Conservation (phyloP, 1,140 invertebrate species). For the Drosophila dunni region DNA sequence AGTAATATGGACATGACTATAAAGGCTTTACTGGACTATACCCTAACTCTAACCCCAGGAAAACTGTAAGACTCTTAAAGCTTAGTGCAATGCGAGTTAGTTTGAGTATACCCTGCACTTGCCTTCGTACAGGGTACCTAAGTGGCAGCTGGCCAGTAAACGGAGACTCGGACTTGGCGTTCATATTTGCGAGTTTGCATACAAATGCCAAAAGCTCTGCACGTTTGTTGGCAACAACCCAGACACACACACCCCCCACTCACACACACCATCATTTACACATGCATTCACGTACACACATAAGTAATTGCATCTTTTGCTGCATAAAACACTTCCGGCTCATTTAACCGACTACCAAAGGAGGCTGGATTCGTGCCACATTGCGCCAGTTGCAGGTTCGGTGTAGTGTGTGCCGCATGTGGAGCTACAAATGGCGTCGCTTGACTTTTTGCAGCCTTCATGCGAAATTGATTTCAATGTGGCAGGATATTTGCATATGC, state of each 20-base stretch:
- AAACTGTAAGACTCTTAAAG: background rate
- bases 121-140: conserved; percentile 10
- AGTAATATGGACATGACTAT: background rate
- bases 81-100: background rate
- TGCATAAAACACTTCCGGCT: conserved; percentile 75
- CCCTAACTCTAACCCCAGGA: background rate
- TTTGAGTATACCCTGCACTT: background rate
- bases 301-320: conserved; percentile 68
- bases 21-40: background rate
- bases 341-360: conserved; percentile 60
- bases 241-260: conserved; percentile 15
- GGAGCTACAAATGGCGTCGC: conserved; percentile 34
- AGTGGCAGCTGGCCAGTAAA: conserved; percentile 29
- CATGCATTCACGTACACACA: conserved; percentile 15
- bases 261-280: background rate
- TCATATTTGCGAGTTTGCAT: conserved; percentile 62
- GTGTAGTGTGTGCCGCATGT: background rate
- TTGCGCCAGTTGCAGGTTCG: conserved; percentile 14
- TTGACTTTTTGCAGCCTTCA: conserved; percentile 35
- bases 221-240: conserved; percentile 36
- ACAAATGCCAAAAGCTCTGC: conserved; percentile 55
- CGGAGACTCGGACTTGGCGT: conserved; percentile 36
- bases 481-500: conserved; percentile 38
- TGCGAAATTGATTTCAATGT: conserved; percentile 48
- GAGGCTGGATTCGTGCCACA: conserved; percentile 9